Base-by-base conservation (phyloP, 2,113 vertebrate species). In the Crocuta crocuta region DNA sequence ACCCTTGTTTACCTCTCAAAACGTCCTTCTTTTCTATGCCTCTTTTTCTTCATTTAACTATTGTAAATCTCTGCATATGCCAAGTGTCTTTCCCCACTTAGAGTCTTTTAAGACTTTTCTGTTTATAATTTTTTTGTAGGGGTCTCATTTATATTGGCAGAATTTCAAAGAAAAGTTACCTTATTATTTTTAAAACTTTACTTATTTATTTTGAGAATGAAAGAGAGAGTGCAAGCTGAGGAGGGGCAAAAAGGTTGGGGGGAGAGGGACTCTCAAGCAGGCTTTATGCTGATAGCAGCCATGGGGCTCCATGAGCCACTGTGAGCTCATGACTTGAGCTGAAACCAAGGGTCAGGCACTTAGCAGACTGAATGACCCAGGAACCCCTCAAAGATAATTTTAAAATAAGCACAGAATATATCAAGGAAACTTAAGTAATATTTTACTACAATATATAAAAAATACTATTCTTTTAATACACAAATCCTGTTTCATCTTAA, bases 401-500 rank as follows among this genome's bases (percentile, higher is more conserved):
- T 21, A 61, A 94, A 88, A 45, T 35, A 55, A 83, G 91, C 7
- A 19, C 3, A 65, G 39, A 71, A 3, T 78, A 79, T 68, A 66
- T 65, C 28, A 63, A 48, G n/a, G 53, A 3, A 89, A 55, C 39
- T 74, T n/a, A 4, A 80, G 28, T 70, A 12, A 24, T 55, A 66
- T 80, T 88, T 89, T 53, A 55, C 15, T 53, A 71, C 61, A 55
- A 73, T 84, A 73, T 13, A 65, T 16, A 28, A 71, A 66, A 71
- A 43, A 3, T 65, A 63, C 19, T 87, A 4, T 86, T 65, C 33
- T 11, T 92, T 95, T 43, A 48, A 24, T 39, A n/a, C 15, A 48
- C 26, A 81, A 97, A 81, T 43, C 3, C n/a, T 33, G 13, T 63
- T 94, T 96, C 17, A 84, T 31, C 50, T 74, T 81, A 70, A 95